Base-by-base conservation (phyloP, 30 jellyfish, hydroid and myxozoan genomes). In the Morbakka virulenta region DNA sequence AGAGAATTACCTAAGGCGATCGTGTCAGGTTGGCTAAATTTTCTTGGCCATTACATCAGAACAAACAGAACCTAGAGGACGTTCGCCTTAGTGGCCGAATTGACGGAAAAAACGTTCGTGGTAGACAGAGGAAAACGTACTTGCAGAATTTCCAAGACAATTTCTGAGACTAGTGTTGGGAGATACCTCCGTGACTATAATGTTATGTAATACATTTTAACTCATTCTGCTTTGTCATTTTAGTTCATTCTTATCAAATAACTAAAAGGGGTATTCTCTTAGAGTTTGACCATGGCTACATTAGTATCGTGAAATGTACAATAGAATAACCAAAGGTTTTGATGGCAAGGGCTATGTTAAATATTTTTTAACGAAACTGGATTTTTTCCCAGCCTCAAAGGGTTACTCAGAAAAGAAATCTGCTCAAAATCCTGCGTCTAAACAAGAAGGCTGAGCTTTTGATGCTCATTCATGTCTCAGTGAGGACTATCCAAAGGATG, bases 361-460 rank as follows among this genome's bases (percentile, higher is more conserved):
- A 34, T 76, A 30, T 21, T 75, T 75, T 41, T 25, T 52, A 34
- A 62, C 62, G 80, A 75, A 75, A 35, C 77, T 75, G 25, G 80
- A 75, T 33, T 25, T 75, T 29, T 57, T 2, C 33, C 28, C 87
- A 27, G 87, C 67, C 32, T 36, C 61, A 72, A 28, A 79, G 33
- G 90, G 82, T 9, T 66, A 64, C 76, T 30, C 83, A 2, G 83
- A 64, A 30, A 26, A 57, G 26, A 12, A 57, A 22, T 22, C 11
- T 9, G 71, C 71, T 22, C 71, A 57, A 57, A 4, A 57, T 22
- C 26, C 22, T 4, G 71, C 71, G 30, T 6, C 26, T 26, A 57
- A 26, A 57, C 71, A 6, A 13, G 71, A 57, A 57, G 71, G 71
- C 11, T 12, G 26, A 4, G 71, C 71, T 6, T 57, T 57, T 22